phyloP scores from a whole-genome alignment of 2,888 invertebrate species.

The Congeria kusceri region DNA sequence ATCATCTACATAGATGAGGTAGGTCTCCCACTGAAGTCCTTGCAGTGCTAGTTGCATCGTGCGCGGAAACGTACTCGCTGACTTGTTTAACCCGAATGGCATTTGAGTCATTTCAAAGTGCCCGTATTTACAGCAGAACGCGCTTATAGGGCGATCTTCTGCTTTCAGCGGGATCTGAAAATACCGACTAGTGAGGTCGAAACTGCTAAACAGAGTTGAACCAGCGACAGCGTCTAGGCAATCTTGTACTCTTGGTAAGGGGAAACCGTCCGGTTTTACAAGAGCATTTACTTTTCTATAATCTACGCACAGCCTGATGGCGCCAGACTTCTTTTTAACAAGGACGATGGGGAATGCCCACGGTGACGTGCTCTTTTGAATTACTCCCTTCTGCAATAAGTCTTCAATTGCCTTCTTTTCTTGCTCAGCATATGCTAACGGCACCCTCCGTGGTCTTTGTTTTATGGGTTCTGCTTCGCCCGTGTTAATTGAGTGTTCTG shows the following conservation, averaged over 20 bases:
- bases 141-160: conserved; percentile 5
- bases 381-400: conserved; percentile 25
- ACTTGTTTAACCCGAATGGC: conserved; percentile 15
- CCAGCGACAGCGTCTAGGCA: conserved; percentile 13
- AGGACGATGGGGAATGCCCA: conserved; percentile 36
- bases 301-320: too few species aligned
- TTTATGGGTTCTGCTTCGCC: conserved; percentile 44
- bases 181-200: conserved; percentile 1
- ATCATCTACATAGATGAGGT: conserved; percentile 35
- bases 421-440: conserved; percentile 43
- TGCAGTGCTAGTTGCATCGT: conserved; percentile 19
- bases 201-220: background rate
- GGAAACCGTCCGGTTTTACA: too few species aligned
- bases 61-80: background rate
- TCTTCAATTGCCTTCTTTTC: conserved; percentile 50
- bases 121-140: conserved; percentile 14
- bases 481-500: conserved; percentile 47
- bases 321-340: conserved; percentile 14
- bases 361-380: conserved; percentile 29
- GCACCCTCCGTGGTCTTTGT: conserved; percentile 40
- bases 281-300: conserved; percentile 11
- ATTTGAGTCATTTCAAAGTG: conserved; percentile 2
- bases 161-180: conserved; percentile 9
- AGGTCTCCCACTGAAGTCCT: conserved; percentile 23
- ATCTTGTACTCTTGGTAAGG: conserved; percentile 8